These are phyloP conservation scores for Xanthorhoe designata DNA, from an alignment of 2,888 invertebrate genomes.

Conservation along the genomic window DNA sequence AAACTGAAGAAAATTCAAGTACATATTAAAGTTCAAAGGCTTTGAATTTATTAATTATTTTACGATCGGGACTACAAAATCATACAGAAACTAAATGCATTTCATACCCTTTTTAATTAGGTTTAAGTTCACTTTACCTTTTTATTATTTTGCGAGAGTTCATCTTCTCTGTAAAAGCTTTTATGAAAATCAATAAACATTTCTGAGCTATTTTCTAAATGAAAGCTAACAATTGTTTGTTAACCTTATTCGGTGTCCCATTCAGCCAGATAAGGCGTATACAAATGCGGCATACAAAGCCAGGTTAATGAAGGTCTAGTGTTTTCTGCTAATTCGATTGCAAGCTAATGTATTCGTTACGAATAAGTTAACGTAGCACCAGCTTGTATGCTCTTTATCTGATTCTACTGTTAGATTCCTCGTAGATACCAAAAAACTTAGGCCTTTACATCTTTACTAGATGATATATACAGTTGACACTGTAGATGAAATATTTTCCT, in stretches of 20 bases:
- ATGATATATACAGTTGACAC: too few relatives aligned
- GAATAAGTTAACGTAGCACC: slow-evolving; percentile 56
- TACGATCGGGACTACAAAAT: not conserved
- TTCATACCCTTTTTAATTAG: not conserved
- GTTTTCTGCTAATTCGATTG: slow-evolving; percentile 51
- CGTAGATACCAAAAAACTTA: slow-evolving; percentile 33
- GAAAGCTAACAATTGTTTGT: slow-evolving; percentile 24
- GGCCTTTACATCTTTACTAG: too few relatives aligned
- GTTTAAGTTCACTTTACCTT: not conserved
- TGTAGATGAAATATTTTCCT: too few relatives aligned
- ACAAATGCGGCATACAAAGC: slow-evolving; percentile 45
- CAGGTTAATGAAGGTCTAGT: slow-evolving; percentile 50
- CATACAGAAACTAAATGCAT: not conserved
- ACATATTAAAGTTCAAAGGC: not conserved
- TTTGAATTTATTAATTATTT: not conserved
- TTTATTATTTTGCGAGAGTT: not conserved
- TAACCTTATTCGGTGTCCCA: slow-evolving; percentile 26
- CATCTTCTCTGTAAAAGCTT: not conserved
- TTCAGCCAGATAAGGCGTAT: slow-evolving; percentile 37
- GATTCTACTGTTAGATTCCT: slow-evolving; percentile 60
- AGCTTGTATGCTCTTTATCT: slow-evolving; percentile 61
- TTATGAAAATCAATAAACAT: slow-evolving; percentile 10
- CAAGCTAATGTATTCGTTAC: slow-evolving; percentile 49
- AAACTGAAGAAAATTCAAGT: too few relatives aligned
- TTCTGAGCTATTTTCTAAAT: slow-evolving; percentile 15